Percentiles rank a stretch among this genome's conserved stretches.
phyloP scores from a whole-genome alignment of 2,797 vertebrate species.

The Poeciliopsis presidionis region DNA sequence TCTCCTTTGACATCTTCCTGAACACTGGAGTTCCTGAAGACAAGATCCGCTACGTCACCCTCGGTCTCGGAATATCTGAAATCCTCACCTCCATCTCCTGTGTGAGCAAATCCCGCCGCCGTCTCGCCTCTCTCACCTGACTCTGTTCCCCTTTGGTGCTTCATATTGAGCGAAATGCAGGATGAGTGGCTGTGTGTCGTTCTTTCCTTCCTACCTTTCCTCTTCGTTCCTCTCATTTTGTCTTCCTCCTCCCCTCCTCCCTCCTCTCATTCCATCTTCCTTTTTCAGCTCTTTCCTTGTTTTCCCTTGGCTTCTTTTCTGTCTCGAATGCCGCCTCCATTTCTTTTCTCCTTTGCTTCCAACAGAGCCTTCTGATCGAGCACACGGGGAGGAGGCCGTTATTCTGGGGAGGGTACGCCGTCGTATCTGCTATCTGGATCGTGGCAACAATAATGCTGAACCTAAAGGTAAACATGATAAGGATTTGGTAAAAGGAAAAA shows the following conservation, averaged over 20 bases:
- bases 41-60: slow-evolving; percentile 82
- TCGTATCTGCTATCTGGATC: slow-evolving; percentile 77
- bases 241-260: background rate
- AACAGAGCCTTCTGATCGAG: slow-evolving; percentile 85
- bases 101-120: slow-evolving; percentile 74
- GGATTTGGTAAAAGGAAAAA: background rate
- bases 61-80: slow-evolving; percentile 81
- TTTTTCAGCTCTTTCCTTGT: background rate
- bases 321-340: background rate
- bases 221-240: background rate
- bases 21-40: slow-evolving; percentile 77
- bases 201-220: background rate
- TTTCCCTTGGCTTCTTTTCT: background rate
- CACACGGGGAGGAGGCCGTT: slow-evolving; percentile 79
- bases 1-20: slow-evolving; percentile 83
- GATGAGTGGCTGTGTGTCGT: background rate
- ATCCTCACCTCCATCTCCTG: slow-evolving; percentile 77
- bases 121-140: background rate
- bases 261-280: background rate
- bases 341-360: background rate
- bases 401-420: slow-evolving; percentile 77
- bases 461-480: slow-evolving; percentile 76
- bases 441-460: slow-evolving; percentile 79
- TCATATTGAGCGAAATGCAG: no score
- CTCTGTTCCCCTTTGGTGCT: background rate